phyloP scores from a whole-genome alignment of 2,113 vertebrate genomes.

The Pionites leucogaster region DNA sequence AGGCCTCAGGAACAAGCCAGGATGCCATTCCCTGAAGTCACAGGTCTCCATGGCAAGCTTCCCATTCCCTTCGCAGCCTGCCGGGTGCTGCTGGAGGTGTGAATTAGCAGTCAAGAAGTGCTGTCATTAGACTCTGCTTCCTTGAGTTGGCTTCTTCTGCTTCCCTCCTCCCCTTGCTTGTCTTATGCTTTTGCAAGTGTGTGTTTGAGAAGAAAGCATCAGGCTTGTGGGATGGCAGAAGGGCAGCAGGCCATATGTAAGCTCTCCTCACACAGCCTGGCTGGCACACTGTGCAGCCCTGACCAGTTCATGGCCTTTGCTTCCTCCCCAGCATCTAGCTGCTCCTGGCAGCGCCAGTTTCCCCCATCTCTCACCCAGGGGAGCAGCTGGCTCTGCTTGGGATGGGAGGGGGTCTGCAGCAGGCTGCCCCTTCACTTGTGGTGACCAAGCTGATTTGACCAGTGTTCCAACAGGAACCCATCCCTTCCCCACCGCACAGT shows the following conservation, averaged over 20 bases:
- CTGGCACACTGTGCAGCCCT: neutral
- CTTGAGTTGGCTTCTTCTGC: neutral
- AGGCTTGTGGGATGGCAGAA: neutral
- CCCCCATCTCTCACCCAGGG: neutral
- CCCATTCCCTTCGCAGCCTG: neutral
- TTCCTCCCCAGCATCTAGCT: rapidly evolving
- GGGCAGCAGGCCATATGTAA: neutral
- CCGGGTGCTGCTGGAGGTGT: neutral
- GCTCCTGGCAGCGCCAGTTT: neutral
- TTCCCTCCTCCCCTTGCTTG: neutral
- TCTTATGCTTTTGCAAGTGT: neutral
- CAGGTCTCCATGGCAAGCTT: neutral
- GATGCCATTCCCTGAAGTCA: neutral
- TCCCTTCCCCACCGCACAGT: neutral
- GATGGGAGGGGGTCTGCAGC: neutral
- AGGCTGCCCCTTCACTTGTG: neutral
- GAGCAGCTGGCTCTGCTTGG: neutral
- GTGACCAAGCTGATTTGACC: neutral
- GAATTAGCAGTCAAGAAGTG: neutral
- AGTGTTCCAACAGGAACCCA: neutral
- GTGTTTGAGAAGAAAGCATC: neutral
- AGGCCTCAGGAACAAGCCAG: neutral
- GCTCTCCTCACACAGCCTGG: neutral
- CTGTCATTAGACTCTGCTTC: neutral
- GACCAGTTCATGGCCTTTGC: neutral